A percentile compares a stretch with the other conserved stretches of the same genome.
Conservation (phyloP, 2,888 invertebrate genomes). For the Linyphia triangularis region DNA sequence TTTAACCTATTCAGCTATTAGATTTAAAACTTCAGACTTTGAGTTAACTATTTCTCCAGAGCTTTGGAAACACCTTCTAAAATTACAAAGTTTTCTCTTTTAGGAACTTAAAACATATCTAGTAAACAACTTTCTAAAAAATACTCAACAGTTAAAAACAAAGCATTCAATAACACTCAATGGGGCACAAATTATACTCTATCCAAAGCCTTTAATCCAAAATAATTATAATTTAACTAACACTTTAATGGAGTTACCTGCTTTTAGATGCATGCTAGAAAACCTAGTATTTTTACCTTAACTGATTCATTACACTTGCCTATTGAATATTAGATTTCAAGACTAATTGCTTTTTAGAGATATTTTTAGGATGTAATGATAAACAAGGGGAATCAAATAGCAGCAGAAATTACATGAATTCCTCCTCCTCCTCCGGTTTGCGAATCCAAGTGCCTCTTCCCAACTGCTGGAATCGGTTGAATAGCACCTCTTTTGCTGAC, state of each 20-base stretch:
- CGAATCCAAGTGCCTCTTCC: conserved; percentile 80
- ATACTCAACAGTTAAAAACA: conserved; percentile 13
- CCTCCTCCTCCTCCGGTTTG: conserved; percentile 80
- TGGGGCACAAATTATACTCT: conserved; percentile 54
- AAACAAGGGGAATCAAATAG: conserved; percentile 55
- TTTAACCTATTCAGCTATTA: conserved; percentile 71
- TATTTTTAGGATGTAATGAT: conserved; percentile 23
- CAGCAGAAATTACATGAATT: conserved; percentile 78
- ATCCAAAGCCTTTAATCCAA: conserved; percentile 25
- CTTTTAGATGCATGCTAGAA: conserved; percentile 55
- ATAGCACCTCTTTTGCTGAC: conserved; percentile 79
- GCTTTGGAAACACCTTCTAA: conserved; percentile 65
- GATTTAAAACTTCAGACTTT: conserved; percentile 53
- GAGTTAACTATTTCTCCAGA: conserved; percentile 42
- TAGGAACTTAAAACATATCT: conserved; percentile 59
- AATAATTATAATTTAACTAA: not conserved
- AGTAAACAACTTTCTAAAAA: conserved; percentile 60
- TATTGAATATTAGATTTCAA: conserved; percentile 51
- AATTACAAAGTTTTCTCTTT: conserved; percentile 26
- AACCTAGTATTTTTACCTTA: conserved; percentile 45
- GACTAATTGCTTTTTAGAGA: conserved; percentile 52
- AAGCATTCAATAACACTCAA: conserved; percentile 7
- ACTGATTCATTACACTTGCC: conserved; percentile 33
- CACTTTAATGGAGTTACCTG: conserved; percentile 27
- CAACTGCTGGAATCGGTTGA: conserved; percentile 78